phyloP scores from a whole-genome alignment of 2,113 vertebrate species.

The Vanacampus margaritifer region DNA sequence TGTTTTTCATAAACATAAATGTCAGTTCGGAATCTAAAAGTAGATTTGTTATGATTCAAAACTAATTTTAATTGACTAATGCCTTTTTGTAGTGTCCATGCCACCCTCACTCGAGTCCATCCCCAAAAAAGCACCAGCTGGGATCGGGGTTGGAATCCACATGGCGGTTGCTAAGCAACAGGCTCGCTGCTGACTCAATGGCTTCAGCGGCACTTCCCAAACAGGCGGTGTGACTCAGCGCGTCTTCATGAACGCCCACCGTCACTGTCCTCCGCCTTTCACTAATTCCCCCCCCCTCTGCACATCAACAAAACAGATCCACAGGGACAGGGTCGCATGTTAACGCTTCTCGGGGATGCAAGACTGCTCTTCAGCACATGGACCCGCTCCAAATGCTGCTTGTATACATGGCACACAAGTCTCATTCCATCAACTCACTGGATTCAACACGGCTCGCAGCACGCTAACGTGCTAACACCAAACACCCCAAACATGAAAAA shows the following conservation, averaged over 20 bases:
- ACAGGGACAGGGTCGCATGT: neutral
- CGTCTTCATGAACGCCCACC: constrained; percentile 40
- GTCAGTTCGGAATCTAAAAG: no score
- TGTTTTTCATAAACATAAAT: no score
- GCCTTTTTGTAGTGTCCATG: neutral
- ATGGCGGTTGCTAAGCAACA: constrained; percentile 56
- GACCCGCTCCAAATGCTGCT: neutral
- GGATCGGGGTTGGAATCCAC: constrained; percentile 27
- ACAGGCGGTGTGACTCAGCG: constrained; percentile 49
- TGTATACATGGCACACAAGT: neutral
- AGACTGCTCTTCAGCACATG: neutral
- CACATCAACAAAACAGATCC: neutral
- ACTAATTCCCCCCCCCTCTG: neutral
- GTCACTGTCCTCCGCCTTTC: neutral
- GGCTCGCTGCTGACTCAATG: constrained; percentile 53
- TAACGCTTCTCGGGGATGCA: neutral
- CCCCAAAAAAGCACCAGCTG: constrained; percentile 11
- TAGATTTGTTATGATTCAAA: neutral
- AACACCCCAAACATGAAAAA: neutral
- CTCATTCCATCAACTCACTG: neutral
- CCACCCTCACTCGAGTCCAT: neutral
- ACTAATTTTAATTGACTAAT: neutral
- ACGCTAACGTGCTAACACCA: neutral
- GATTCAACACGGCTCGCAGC: neutral
- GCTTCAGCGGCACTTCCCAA: constrained; percentile 22